Base-by-base conservation (phyloP, 2,113 vertebrate genomes). In the Himantopus leucocephalus region DNA sequence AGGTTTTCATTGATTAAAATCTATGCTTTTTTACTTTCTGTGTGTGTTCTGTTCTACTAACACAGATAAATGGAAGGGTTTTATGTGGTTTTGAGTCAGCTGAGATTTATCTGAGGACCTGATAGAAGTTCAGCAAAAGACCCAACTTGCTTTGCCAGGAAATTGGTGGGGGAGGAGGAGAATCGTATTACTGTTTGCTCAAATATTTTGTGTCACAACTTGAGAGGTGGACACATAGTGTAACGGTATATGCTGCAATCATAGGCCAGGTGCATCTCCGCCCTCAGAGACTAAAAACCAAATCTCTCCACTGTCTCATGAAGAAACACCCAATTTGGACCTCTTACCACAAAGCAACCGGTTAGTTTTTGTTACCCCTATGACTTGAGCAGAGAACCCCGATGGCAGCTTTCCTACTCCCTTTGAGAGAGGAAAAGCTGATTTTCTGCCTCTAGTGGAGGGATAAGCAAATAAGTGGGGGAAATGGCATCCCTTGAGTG, bases 401-500 rank as follows among this genome's bases (percentile, higher is more conserved):
- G 20, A 90, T 71, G 83, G 81, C 81, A 94, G 45, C 27, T 85
- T 78, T 93, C 50, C 56, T 89, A 53, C 37, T 87, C 26, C 22
- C 14, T 35, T 27, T 9, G 43, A 27, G 0, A 75, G 55, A 64
- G 66, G 37, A 89, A 82, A 58, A 77, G 34, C 72, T 77, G 76
- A 92, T 72, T 89, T 95, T 91, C 88, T 94, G 86, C 84, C 92
- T 96, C 95, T 95, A 96, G 93, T 26, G 88, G 90, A 92, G 58
- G 75, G 73, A 94, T 59, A 92, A 82, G 81, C 67, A 96, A 96
- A 9, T 50, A 92, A 96, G 41, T 88, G 81, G 91, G 92, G 78
- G 84, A 90, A 97, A 94, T 6, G 79, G 96, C 92, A 97, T 96
- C 95, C 90, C 95, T 82, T 95, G 87, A 96, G 92, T 77, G 79